These are phyloP conservation scores for Sander vitreus DNA, from an alignment of 2,113 vertebrate species.

Conservation along the genomic window DNA sequence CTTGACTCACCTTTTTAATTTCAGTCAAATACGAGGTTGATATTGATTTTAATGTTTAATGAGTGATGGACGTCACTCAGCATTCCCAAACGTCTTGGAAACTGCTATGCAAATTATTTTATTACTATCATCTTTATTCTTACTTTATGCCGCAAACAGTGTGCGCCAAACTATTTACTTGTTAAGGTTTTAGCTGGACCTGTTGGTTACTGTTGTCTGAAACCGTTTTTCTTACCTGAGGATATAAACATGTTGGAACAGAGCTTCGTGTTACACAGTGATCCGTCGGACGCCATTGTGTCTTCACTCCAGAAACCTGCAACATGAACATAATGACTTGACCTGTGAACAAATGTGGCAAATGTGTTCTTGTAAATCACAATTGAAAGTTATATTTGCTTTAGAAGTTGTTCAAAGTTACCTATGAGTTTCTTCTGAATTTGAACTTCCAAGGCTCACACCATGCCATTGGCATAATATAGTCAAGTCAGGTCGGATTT, in stretches of 20 bases:
- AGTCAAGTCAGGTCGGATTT: neutral
- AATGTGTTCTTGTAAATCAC: constrained; percentile 2
- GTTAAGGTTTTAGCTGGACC: constrained; percentile 5
- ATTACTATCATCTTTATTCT: neutral
- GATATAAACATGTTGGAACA: constrained; percentile 85
- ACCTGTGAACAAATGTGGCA: constrained; percentile 1
- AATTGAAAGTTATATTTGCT: neutral
- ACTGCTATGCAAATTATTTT: neutral
- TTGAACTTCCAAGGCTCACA: neutral
- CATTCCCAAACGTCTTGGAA: neutral
- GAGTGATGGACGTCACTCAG: neutral
- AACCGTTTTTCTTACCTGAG: constrained; percentile 86
- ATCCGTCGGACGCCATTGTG: constrained; percentile 8
- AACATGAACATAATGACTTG: constrained; percentile 8
- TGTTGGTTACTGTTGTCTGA: constrained; percentile 12
- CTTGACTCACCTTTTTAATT: neutral
- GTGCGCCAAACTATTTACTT: neutral
- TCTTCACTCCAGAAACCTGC: constrained; percentile 36
- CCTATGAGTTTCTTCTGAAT: neutral
- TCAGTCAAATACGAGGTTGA: constrained; percentile 12
- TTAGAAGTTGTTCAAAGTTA: constrained; percentile 13
- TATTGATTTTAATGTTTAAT: constrained; percentile 24
- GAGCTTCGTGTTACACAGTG: constrained; percentile 70
- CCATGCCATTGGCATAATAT: neutral
- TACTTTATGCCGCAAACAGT: neutral